These are phyloP conservation scores for Phortica variegata DNA, from an alignment of 1,140 invertebrate genomes.

Conservation along the genomic window DNA sequence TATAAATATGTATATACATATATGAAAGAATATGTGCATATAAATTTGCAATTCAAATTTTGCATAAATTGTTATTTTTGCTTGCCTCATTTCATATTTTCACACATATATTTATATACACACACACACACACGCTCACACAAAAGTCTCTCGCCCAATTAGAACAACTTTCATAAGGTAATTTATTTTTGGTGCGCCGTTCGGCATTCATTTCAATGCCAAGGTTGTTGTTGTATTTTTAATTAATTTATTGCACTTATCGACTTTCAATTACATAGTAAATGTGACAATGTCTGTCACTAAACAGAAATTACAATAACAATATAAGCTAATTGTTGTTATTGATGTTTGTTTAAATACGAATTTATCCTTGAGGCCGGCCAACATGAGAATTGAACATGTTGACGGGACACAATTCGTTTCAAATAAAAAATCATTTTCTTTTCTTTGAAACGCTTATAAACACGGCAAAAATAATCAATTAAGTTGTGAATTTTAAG, in stretches of 20 bases:
- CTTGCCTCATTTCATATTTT: constrained; percentile 1
- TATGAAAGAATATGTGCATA: neutral
- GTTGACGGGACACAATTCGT: neutral
- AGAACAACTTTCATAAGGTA: constrained; percentile 43
- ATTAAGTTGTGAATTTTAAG: constrained; percentile 1
- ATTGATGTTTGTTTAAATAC: neutral
- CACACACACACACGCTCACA: constrained; percentile 4
- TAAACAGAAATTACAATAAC: constrained; percentile 9
- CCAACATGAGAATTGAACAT: neutral
- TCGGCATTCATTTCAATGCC: constrained; percentile 49
- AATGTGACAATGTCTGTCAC: neutral
- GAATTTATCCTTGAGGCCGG: neutral
- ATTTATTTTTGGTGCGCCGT: constrained; percentile 30
- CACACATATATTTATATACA: neutral
- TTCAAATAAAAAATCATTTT: neutral
- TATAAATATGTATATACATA: neutral
- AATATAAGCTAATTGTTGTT: neutral
- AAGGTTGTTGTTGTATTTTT: constrained; percentile 32
- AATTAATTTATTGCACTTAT: constrained; percentile 38
- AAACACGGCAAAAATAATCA: neutral
- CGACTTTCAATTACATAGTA: constrained; percentile 46
- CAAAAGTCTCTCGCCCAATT: constrained; percentile 4
- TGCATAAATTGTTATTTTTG: constrained; percentile 8
- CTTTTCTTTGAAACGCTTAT: constrained; percentile 1
- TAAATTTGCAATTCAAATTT: constrained; percentile 8